Base-by-base conservation (phyloP, 2,888 invertebrate genomes). In the Eupithecia pulchellata region DNA sequence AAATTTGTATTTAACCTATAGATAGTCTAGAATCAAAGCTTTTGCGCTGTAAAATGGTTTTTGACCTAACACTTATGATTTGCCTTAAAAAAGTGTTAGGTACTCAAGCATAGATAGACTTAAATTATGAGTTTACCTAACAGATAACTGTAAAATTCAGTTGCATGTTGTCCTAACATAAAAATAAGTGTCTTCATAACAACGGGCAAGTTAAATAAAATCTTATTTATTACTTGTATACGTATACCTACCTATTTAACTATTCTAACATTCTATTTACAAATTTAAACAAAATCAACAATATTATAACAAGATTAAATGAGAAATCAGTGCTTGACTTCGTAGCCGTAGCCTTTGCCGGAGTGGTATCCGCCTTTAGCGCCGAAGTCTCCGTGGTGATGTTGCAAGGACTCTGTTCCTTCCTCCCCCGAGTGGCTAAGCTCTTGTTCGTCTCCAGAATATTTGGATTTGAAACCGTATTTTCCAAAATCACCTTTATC, bases 391-490 rank as follows among this genome's bases (percentile, higher is more conserved):
- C 91, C 91, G 73, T 94, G 87, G 77, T 95, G 86, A 57, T 93
- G 91, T 71, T 94, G 89, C 78, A 93, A 91, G 58, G 91, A 91
- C 17, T 95, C 91, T 64, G 91, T 91, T 8, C 94, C 95, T 71
- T 93, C 88, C 75, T 95, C 93, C 1, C 89, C 91, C 64, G 94
- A 91, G 81, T 95, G 94, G 27, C 93, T 95, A 65, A 87, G 87
- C 71, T 90, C 90, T 66, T 93, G 87, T 29, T 83, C 82, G 9
- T 87, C 86, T 60, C 84, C 85, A 75, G 94, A 92, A 6, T 95
- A 95, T 76, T 95, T 93, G 69, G 95, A 95, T 81, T 91, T 88
- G 77, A 89, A 89, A 61, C 95, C 95, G 77, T 81, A 91, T 78
- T 94, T 94, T 71, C 95, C 95, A 74, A 89, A 91, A 75, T 90